A percentile compares a stretch with the other conserved stretches of the same genome.
These are phyloP conservation scores for Monodelphis domestica DNA, from an alignment of 2,797 vertebrate genomes.

Conservation along the genomic window DNA sequence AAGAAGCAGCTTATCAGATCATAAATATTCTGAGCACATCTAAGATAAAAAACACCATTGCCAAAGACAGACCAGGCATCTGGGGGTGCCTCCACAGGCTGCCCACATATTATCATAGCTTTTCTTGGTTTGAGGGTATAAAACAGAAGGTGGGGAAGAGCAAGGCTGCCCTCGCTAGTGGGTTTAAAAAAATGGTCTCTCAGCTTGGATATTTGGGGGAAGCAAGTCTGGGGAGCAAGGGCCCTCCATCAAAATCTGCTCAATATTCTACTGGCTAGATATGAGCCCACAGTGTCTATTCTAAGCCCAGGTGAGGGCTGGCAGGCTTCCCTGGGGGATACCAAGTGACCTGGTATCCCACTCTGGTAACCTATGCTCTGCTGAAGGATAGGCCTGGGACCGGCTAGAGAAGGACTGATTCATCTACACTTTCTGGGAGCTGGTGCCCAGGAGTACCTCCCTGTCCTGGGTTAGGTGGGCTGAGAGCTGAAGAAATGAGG, in stretches of 20 bases:
- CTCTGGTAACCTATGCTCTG: no score
- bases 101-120: not conserved
- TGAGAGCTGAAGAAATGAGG: no score
- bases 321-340: no score
- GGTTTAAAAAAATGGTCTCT: not conserved
- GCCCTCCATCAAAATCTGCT: not conserved
- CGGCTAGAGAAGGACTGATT: not conserved
- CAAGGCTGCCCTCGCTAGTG: not conserved
- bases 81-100: not conserved
- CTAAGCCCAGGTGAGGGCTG: not conserved
- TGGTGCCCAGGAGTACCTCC: accelerated
- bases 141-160: not conserved
- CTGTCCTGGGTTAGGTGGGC: not conserved
- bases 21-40: no score
- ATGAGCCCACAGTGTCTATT: not conserved
- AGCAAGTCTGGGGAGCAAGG: not conserved
- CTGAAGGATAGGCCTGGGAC: not conserved
- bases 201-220: no score
- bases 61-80: no score
- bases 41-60: no score
- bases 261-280: no score
- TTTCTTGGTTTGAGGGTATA: no score
- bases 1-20: no score
- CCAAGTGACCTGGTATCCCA: no score
- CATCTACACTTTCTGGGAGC: not conserved